Conservation (phyloP, 2,888 invertebrate genomes). For the Odontothrips loti region DNA sequence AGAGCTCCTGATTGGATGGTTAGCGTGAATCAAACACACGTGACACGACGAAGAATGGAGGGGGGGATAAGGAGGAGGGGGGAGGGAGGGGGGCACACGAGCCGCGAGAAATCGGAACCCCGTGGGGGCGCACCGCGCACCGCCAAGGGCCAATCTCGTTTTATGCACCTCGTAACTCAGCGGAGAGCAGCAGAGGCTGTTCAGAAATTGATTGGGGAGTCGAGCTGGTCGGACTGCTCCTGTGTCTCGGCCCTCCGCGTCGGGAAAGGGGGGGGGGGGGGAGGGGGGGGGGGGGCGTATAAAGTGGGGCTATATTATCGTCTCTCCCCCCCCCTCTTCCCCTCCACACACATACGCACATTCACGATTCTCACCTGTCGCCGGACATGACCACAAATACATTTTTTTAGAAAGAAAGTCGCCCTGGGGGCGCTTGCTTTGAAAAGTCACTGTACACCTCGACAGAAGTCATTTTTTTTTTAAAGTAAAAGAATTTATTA, state of each 20-base stretch:
- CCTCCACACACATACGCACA: not conserved
- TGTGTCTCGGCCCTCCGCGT: not conserved
- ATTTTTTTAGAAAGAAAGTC: no score
- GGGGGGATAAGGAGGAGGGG: not conserved
- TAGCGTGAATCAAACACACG: no score
- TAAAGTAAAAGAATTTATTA: no score
- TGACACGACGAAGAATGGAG: not conserved
- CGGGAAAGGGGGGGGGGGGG: not conserved
- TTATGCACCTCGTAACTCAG: slow-evolving; percentile 24
- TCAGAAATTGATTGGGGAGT: slow-evolving; percentile 21
- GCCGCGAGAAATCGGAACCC: slow-evolving; percentile 5
- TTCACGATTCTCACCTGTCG: no score
- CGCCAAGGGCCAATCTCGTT: slow-evolving; percentile 20
- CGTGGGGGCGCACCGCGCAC: not conserved
- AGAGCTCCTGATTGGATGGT: no score
- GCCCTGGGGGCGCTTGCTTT: no score
- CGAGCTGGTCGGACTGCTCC: slow-evolving; percentile 17
- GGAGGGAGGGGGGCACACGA: not conserved
- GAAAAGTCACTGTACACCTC: no score
- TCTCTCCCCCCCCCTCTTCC: not conserved
- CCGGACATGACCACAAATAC: no score
- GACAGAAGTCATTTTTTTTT: no score
- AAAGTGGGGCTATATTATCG: not conserved
- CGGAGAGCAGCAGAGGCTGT: not conserved
- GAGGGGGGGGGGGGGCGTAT: not conserved